Percentiles rank a stretch among this genome's conserved stretches.
phyloP scores from a whole-genome alignment of 2,113 vertebrate genomes.

The Lynx canadensis region DNA sequence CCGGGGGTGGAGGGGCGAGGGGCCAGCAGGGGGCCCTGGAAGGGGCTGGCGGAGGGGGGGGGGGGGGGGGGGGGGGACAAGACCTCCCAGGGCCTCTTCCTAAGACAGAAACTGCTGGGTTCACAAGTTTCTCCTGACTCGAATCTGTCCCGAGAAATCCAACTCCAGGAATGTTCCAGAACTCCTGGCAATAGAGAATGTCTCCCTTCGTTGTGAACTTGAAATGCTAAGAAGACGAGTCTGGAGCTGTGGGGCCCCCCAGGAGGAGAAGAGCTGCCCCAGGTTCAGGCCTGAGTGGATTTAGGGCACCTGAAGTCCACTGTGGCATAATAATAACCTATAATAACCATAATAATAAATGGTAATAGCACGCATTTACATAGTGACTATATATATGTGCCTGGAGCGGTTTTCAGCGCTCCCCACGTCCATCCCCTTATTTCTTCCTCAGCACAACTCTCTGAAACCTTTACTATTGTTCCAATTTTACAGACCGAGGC shows the following conservation, averaged over 20 bases:
- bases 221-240: not conserved
- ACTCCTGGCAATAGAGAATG: not conserved
- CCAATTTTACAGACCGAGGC: not conserved
- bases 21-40: too few species aligned
- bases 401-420: not conserved
- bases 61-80: rapidly evolving
- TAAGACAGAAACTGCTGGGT: not conserved
- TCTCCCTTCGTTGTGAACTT: not conserved
- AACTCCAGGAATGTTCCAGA: not conserved
- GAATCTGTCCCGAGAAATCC: not conserved
- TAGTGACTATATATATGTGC: too few species aligned
- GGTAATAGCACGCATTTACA: not conserved
- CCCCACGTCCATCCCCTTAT: too few species aligned
- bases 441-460: not conserved
- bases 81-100: not conserved
- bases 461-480: not conserved
- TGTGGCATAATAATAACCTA: not conserved
- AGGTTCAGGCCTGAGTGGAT: not conserved
- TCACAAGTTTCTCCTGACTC: not conserved
- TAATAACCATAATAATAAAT: not conserved
- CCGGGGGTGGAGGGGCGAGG: rapidly evolving
- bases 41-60: not conserved
- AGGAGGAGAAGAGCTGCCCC: not conserved
- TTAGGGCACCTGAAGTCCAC: not conserved
- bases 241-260: not conserved